Base-by-base conservation (phyloP, 2,797 vertebrate genomes). In the Smutsia temminckii region DNA sequence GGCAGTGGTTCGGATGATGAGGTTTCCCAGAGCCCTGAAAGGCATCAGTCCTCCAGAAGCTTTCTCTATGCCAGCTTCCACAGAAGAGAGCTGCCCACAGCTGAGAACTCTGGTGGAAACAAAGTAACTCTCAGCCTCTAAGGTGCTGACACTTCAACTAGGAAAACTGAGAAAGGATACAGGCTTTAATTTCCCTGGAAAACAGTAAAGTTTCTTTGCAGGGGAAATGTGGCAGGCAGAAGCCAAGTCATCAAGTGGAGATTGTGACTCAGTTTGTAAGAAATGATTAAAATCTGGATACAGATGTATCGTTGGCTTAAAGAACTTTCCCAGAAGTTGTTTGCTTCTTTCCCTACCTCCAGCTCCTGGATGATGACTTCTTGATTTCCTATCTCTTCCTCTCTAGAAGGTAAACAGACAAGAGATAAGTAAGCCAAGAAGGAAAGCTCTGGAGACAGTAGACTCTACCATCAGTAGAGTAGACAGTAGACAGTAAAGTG, bases 321-420 rank as follows among this genome's bases (percentile, higher is more conserved):
- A 89, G 49, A 74, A 85, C 68, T 71, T 91, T 87, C 57, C 93
- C 79, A 83, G 75, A 92, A 83, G 5, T 42, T 32, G 32, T 46
- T 8, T 63, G 89, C 63, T 85, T 74, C 20, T 86, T 81, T 87
- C 71, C 98, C 81, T 97, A 98, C 98, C 98, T 98, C 98, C 66
- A 98, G 94, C 87, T 98, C 98, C 85, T 91, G 96, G 63, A 91
- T 1, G 92, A 97, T 83, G 34, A 79, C 83, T 51, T 97, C 95
- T 40, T 97, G 91, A 55, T 97, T 93, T 53, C 94, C 92, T 78
- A 85, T 96, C 91, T 98, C 97, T 97, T 98, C 96, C 89, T 83
- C 93, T 85, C 98, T 98, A 96, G 63, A 97, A 98, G 95, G 94
- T 51, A 97, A 97, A 95, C 14, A 96, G 71, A 95, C n/a, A 92